Evolutionary conservation across 2,888 invertebrate genomes (phyloP).

Genomic region (Philereme vetulata): DNA sequence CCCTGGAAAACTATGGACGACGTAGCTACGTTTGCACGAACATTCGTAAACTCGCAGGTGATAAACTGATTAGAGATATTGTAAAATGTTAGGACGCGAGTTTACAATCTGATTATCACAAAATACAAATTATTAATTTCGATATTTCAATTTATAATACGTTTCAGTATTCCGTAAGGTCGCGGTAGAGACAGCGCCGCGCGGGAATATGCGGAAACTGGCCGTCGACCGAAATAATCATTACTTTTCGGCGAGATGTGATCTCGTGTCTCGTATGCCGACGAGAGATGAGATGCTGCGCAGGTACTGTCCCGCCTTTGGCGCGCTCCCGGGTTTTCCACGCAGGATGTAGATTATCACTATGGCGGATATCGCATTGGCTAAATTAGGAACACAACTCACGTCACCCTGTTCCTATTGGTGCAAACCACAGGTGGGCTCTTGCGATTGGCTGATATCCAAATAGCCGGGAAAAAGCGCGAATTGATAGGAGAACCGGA

Average conservation of each 20-base stretch:
- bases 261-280: slow-evolving; percentile 61
- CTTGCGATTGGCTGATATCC: slow-evolving; percentile 53
- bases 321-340: slow-evolving; percentile 78
- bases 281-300: slow-evolving; percentile 72
- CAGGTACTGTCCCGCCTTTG: slow-evolving; percentile 64
- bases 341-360: slow-evolving; percentile 67
- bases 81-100: slow-evolving; percentile 25
- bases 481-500: slow-evolving; percentile 67
- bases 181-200: slow-evolving; percentile 68
- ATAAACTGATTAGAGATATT: slow-evolving; percentile 9
- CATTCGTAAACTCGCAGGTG: slow-evolving; percentile 4
- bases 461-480: slow-evolving; percentile 67
- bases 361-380: slow-evolving; percentile 73
- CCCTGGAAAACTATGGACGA: slow-evolving; percentile 59
- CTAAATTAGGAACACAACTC: slow-evolving; percentile 60
- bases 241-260: slow-evolving; percentile 83
- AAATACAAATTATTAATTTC: slow-evolving; percentile 43
- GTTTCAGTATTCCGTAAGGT: slow-evolving; percentile 68
- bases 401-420: slow-evolving; percentile 61
- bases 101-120: slow-evolving; percentile 35
- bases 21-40: slow-evolving; percentile 29
- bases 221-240: slow-evolving; percentile 82
- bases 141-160: slow-evolving; percentile 72
- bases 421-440: slow-evolving; percentile 42
- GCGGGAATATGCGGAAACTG: slow-evolving; percentile 77